Percentiles rank a stretch among this genome's conserved stretches.
Conservation (phyloP, 2,113 vertebrate species). For the Aplodontia rufa region DNA sequence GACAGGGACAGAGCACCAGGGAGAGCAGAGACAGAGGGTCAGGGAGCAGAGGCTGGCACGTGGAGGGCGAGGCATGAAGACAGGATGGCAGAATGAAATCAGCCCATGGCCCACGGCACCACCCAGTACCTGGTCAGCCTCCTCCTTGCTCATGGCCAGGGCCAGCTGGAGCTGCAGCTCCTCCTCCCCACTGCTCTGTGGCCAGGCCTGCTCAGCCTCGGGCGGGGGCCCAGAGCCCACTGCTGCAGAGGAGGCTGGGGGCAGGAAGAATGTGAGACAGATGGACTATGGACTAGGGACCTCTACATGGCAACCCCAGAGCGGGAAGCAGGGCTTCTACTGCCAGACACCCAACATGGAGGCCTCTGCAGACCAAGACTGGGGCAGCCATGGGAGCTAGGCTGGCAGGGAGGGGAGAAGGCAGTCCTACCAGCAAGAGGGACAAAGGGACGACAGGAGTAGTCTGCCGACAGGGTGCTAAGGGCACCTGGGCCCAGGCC, state of each 20-base stretch:
- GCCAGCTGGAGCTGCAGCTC: conserved; percentile 94
- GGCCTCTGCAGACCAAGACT: background rate
- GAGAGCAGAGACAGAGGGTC: background rate
- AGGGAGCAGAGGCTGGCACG: background rate
- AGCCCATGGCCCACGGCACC: rapidly evolving
- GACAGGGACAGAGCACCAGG: background rate
- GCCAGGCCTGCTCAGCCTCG: conserved; percentile 93
- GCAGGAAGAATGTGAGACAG: rapidly evolving
- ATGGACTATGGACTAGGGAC: background rate
- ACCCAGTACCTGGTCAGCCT: conserved; percentile 92
- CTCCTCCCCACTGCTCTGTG: conserved; percentile 94
- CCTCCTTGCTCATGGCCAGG: conserved; percentile 96
- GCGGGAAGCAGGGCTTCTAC: background rate
- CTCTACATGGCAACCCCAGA: background rate
- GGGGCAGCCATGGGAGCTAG: background rate
- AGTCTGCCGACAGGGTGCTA: background rate
- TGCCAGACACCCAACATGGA: too few relatives aligned
- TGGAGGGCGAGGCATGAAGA: background rate
- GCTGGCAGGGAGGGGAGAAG: background rate
- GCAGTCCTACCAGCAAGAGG: background rate
- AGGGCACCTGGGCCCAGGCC: background rate
- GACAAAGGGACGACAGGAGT: background rate
- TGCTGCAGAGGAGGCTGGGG: conserved; percentile 74
- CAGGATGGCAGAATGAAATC: background rate
- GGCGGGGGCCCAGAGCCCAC: conserved; percentile 75